phyloP scores from a whole-genome alignment of 2,888 invertebrate species.

The Altica lythri region DNA sequence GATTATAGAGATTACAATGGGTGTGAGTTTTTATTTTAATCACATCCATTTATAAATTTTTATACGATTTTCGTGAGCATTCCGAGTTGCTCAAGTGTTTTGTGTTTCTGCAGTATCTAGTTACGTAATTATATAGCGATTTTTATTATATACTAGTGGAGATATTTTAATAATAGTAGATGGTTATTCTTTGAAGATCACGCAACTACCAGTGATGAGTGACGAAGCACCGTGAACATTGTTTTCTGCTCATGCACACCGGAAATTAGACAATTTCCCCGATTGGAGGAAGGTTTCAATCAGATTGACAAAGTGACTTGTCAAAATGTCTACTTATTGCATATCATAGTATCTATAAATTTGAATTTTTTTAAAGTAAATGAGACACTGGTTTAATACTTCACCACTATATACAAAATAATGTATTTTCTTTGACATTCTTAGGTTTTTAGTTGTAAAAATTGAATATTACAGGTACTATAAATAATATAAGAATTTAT shows the following conservation, averaged over 20 bases:
- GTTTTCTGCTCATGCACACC: constrained; percentile 47
- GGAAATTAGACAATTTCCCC: constrained; percentile 55
- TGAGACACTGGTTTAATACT: too few species aligned
- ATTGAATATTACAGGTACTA: too few species aligned
- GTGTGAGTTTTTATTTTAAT: constrained; percentile 10
- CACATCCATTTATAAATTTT: constrained; percentile 17
- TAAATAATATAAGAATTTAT: too few species aligned
- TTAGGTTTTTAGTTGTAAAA: too few species aligned
- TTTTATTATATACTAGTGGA: constrained; percentile 24
- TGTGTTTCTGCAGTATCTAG: constrained; percentile 22
- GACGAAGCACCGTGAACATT: constrained; percentile 33
- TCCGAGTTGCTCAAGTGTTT: constrained; percentile 19
- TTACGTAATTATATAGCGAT: constrained; percentile 25
- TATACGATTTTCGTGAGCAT: constrained; percentile 23
- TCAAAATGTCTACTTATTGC: constrained; percentile 15
- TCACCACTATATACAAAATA: too few species aligned
- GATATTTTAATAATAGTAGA: constrained; percentile 31
- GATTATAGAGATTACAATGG: background rate
- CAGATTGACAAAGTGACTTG: constrained; percentile 47
- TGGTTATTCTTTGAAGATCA: constrained; percentile 35
- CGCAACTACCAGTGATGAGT: constrained; percentile 36
- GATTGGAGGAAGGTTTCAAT: constrained; percentile 50
- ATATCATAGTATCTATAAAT: constrained; percentile 5
- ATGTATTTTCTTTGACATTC: too few species aligned
- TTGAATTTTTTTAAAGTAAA: too few species aligned